These are phyloP conservation scores for Monochamus saltuarius DNA, from an alignment of 1,140 invertebrate species.

Conservation along the genomic window DNA sequence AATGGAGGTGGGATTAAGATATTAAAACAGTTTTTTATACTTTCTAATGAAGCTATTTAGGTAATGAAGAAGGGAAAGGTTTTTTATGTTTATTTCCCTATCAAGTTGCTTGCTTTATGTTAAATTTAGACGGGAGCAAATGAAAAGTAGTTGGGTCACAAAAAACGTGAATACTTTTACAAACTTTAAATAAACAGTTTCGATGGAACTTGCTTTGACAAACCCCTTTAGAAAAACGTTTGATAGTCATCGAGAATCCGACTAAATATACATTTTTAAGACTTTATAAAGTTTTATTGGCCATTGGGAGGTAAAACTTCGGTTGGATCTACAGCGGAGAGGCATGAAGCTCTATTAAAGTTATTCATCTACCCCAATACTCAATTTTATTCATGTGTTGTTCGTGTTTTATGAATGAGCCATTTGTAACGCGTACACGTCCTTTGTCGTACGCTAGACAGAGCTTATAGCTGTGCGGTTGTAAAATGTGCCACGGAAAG, in stretches of 20 bases:
- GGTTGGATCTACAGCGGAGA: slow-evolving; percentile 4
- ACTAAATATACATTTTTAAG: slow-evolving; percentile 21
- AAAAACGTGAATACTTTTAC: no score
- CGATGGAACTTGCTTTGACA: no score
- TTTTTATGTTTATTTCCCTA: no score
- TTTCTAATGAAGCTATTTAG: no score
- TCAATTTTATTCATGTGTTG: slow-evolving; percentile 52
- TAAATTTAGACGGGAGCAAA: no score
- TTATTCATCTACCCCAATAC: slow-evolving; percentile 38
- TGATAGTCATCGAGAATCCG: slow-evolving; percentile 16
- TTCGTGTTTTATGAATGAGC: slow-evolving; percentile 53
- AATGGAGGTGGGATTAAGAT: no score
- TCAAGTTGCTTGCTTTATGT: no score
- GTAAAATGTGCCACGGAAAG: slow-evolving; percentile 44
- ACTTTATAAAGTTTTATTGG: slow-evolving; percentile 17
- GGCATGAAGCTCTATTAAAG: slow-evolving; percentile 25
- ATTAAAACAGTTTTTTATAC: no score
- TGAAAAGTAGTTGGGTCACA: no score
- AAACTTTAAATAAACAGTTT: no score
- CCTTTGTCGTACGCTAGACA: slow-evolving; percentile 45
- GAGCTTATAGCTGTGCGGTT: slow-evolving; percentile 47
- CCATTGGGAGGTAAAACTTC: slow-evolving; percentile 13
- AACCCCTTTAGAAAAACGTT: slow-evolving; percentile 9
- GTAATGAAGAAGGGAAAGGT: no score
- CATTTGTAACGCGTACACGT: slow-evolving; percentile 51